Evolutionary conservation across 2,113 vertebrate species (phyloP).

Genomic region (Daphoenositta chrysoptera): DNA sequence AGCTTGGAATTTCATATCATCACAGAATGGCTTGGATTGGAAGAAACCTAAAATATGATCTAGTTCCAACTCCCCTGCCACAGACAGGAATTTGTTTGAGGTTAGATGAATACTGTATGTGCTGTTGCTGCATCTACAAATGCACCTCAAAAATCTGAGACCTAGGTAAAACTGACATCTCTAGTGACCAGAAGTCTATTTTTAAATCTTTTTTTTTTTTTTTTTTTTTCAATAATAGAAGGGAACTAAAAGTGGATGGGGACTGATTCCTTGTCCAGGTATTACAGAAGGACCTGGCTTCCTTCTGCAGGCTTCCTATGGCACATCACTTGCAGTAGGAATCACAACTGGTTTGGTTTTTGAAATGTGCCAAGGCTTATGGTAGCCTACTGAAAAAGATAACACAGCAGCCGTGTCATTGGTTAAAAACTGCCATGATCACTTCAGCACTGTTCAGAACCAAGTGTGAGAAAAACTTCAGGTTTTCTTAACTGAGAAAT

Average conservation of each 20-base stretch:
- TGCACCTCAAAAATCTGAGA: neutral
- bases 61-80: neutral
- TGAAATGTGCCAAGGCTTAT: neutral
- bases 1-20: neutral
- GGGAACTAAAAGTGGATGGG: neutral
- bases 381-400: neutral
- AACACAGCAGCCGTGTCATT: neutral
- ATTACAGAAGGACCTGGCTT: neutral
- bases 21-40: neutral
- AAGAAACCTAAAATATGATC: neutral
- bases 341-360: neutral
- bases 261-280: neutral
- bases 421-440: neutral
- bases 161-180: neutral
- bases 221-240: neutral
- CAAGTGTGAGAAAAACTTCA: slow-evolving; percentile 12
- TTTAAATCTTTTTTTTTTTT: neutral
- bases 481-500: neutral
- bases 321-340: neutral
- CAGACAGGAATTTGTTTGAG: neutral
- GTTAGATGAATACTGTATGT: neutral
- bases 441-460: neutral
- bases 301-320: neutral
- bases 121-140: neutral
- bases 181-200: neutral